Percentiles rank a stretch among this genome's conserved stretches.
Conservation (phyloP, 2,113 vertebrate species). For the Xiphophorus couchianus region DNA sequence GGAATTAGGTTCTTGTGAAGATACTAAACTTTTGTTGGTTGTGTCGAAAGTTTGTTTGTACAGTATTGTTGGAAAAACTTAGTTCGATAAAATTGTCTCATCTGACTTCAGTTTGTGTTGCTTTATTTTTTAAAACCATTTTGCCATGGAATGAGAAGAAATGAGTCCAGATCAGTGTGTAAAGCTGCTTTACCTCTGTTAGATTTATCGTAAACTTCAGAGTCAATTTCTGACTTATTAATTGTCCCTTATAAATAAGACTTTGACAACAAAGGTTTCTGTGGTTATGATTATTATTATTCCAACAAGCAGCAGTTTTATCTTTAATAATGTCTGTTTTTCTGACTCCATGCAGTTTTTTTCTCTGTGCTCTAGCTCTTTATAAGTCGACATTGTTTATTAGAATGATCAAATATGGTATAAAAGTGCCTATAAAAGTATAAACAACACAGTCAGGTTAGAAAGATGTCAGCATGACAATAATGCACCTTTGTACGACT, state of each 20-base stretch:
- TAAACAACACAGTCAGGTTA: too few species aligned
- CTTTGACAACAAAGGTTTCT: neutral
- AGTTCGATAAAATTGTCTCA: constrained; percentile 57
- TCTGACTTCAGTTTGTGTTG: constrained; percentile 5
- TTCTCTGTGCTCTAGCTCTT: too few species aligned
- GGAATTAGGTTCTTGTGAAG: constrained; percentile 94
- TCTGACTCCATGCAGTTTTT: too few species aligned
- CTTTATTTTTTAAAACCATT: neutral
- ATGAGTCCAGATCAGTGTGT: neutral
- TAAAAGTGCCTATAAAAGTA: too few species aligned
- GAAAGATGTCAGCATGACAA: too few species aligned
- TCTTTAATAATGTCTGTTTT: too few species aligned
- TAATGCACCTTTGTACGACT: too few species aligned
- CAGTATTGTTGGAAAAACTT: constrained; percentile 43
- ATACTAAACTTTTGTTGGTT: constrained; percentile 3
- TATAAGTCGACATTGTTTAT: too few species aligned
- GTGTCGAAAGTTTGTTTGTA: constrained; percentile 43
- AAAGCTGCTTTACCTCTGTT: neutral
- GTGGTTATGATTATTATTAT: too few species aligned
- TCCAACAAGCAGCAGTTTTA: too few species aligned
- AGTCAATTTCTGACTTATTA: neutral
- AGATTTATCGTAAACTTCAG: neutral
- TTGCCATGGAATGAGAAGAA: neutral
- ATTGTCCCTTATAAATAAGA: neutral
- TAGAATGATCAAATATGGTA: too few species aligned